phyloP scores from a whole-genome alignment of 2,888 invertebrate species.

The Caenorhabditis sp. region DNA sequence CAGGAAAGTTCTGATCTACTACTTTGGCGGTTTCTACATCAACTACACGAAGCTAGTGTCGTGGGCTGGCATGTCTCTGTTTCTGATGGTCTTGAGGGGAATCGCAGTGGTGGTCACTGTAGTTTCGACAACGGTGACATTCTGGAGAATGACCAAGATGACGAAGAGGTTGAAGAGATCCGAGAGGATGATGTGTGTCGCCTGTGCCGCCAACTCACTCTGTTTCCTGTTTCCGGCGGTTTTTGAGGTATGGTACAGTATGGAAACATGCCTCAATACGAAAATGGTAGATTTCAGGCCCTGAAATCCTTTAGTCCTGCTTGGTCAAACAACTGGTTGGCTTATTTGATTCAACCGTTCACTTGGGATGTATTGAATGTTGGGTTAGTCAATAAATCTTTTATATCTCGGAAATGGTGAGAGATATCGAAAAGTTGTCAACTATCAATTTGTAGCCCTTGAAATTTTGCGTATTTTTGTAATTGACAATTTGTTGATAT shows the following conservation, averaged over 20 bases:
- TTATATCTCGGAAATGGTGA: background rate
- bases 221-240: constrained; percentile 32
- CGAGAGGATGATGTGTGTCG: constrained; percentile 43
- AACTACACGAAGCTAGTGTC: constrained; percentile 11
- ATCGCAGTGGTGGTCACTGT: constrained; percentile 35
- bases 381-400: constrained; percentile 7
- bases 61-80: constrained; percentile 49
- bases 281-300: no score
- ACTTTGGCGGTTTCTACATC: constrained; percentile 51
- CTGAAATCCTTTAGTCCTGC: constrained; percentile 1
- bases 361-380: constrained; percentile 55
- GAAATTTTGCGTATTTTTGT: no score
- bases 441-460: no score
- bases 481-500: no score
- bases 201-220: constrained; percentile 29
- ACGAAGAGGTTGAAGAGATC: constrained; percentile 31
- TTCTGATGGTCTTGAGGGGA: constrained; percentile 26
- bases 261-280: no score
- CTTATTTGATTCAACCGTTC: constrained; percentile 30
- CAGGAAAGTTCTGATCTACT: constrained; percentile 16
- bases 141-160: constrained; percentile 44
- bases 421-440: no score
- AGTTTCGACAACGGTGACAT: constrained; percentile 28
- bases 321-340: constrained; percentile 12
- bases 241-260: constrained; percentile 16